These are phyloP conservation scores for Bellardia bayeri DNA, from an alignment of 2,888 invertebrate species.

Conservation along the genomic window DNA sequence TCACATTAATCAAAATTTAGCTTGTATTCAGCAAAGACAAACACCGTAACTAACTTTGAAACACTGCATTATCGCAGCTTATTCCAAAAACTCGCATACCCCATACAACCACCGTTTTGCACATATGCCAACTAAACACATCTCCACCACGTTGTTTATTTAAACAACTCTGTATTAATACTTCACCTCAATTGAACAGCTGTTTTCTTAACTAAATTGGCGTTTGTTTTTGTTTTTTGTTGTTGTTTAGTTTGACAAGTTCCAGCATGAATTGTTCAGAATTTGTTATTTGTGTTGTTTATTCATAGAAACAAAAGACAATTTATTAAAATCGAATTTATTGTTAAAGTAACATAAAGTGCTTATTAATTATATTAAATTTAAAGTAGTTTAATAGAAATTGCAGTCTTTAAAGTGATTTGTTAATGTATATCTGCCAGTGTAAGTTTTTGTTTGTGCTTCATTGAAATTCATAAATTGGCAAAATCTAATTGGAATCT, in stretches of 20 bases:
- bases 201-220: conserved; percentile 10
- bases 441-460: neutral
- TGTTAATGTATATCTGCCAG: neutral
- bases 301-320: conserved; percentile 28
- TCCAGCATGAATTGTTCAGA: conserved; percentile 15
- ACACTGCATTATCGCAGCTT: too few relatives aligned
- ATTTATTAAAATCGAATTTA: neutral
- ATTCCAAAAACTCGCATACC: neutral
- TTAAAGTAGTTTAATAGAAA: neutral
- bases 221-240: conserved; percentile 55
- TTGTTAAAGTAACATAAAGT: conserved; percentile 2
- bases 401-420: neutral
- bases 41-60: too few relatives aligned
- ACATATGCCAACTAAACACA: conserved; percentile 27
- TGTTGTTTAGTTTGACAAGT: conserved; percentile 42
- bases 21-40: too few relatives aligned
- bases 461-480: neutral
- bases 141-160: neutral
- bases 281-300: conserved; percentile 39
- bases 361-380: neutral
- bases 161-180: conserved; percentile 35
- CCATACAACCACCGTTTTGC: neutral
- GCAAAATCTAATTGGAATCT: neutral
- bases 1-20: too few relatives aligned
- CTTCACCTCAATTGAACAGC: conserved; percentile 8